Conservation (phyloP, 2,888 invertebrate genomes). For the Clistopyga incitator region DNA sequence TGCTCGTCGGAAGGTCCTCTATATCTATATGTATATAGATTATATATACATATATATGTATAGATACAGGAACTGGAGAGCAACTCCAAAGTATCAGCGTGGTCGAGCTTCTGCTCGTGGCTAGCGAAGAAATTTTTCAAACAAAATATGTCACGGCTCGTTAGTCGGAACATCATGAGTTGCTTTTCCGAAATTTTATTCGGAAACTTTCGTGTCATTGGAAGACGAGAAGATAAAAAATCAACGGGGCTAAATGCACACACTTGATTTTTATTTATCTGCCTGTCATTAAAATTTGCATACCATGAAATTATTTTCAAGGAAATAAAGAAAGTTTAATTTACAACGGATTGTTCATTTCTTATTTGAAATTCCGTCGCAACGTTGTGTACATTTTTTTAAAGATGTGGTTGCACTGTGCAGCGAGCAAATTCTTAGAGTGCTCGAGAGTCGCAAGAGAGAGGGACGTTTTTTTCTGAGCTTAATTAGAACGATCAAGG, state of each 20-base stretch:
- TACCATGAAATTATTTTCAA: too few relatives aligned
- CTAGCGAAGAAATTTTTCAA: constrained; percentile 4
- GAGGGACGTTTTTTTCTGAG: too few relatives aligned
- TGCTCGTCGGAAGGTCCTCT: constrained; percentile 51
- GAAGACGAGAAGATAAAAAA: not conserved
- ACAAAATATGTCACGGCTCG: not conserved
- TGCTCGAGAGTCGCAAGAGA: too few relatives aligned
- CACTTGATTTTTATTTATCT: too few relatives aligned
- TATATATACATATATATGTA: constrained; percentile 11
- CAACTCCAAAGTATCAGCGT: constrained; percentile 1
- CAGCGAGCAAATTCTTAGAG: too few relatives aligned
- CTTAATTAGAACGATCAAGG: not conserved
- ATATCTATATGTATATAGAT: constrained; percentile 2
- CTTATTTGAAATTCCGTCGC: too few relatives aligned
- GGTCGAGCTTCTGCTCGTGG: not conserved
- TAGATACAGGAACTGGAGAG: not conserved
- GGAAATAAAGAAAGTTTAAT: too few relatives aligned
- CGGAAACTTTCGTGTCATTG: not conserved
- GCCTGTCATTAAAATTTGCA: too few relatives aligned
- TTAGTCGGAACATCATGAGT: not conserved
- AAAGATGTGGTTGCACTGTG: too few relatives aligned
- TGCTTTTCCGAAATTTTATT: not conserved
- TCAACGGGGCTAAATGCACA: too few relatives aligned
- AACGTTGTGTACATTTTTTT: too few relatives aligned
- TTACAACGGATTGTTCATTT: too few relatives aligned